Percentiles rank a stretch among this genome's conserved stretches.
These are phyloP conservation scores for Drymonia ruficornis DNA, from an alignment of 2,888 invertebrate genomes.

Conservation along the genomic window DNA sequence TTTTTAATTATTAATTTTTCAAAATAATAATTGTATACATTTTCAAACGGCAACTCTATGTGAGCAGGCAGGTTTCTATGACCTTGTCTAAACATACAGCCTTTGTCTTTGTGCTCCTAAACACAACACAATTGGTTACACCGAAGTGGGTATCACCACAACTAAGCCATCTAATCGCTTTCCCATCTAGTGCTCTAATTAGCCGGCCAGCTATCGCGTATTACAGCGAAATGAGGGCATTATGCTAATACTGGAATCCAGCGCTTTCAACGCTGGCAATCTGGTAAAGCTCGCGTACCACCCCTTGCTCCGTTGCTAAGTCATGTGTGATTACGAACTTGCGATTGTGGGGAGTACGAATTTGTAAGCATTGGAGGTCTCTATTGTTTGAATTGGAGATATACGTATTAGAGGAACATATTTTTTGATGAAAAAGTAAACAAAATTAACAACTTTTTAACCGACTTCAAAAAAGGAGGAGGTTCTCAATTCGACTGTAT, in stretches of 20 bases:
- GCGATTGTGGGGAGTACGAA: constrained; percentile 17
- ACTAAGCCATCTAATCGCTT: constrained; percentile 19
- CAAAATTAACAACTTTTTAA: too few relatives aligned
- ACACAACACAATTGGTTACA: not conserved
- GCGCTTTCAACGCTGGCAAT: constrained; percentile 34
- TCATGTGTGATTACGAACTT: constrained; percentile 27
- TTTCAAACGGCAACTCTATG: too few relatives aligned
- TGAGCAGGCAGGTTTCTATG: too few relatives aligned
- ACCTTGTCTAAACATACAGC: too few relatives aligned
- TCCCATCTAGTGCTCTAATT: constrained; percentile 28
- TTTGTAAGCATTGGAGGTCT: not conserved
- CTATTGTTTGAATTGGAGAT: not conserved
- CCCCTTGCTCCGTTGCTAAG: constrained; percentile 14
- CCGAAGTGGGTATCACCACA: not conserved
- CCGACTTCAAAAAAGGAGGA: too few relatives aligned
- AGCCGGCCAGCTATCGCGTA: constrained; percentile 33
- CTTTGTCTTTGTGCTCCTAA: too few relatives aligned
- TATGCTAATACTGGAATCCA: constrained; percentile 39
- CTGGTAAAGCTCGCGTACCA: constrained; percentile 38
- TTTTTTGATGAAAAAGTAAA: too few relatives aligned
- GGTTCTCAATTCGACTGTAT: too few relatives aligned
- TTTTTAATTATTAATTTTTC: too few relatives aligned
- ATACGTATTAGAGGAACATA: too few relatives aligned
- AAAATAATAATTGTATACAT: too few relatives aligned
- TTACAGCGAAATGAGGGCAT: constrained; percentile 37